Percentiles rank a stretch among this genome's conserved stretches.
phyloP scores from a whole-genome alignment of 2,113 vertebrate genomes.

The Xiphias gladius region DNA sequence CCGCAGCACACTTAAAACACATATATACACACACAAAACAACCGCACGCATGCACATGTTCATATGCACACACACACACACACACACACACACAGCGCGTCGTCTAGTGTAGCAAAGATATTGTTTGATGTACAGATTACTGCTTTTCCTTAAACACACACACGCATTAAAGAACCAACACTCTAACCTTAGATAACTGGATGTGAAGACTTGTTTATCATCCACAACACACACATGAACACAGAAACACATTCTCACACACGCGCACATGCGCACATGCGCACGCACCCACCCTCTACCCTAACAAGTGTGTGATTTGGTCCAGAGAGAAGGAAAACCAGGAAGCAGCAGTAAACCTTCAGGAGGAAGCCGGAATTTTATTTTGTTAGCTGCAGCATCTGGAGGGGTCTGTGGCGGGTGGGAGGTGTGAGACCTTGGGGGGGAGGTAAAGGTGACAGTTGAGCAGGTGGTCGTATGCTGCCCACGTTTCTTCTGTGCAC shows the following conservation, averaged over 20 bases:
- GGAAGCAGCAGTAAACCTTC: constrained; percentile 36
- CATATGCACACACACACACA: background rate
- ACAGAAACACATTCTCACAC: background rate
- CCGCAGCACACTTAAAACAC: too few relatives aligned
- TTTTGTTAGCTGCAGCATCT: constrained; percentile 33
- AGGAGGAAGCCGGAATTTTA: constrained; percentile 20
- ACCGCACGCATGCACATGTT: background rate
- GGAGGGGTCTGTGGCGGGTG: background rate
- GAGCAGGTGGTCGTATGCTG: constrained; percentile 16
- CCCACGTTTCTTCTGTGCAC: background rate
- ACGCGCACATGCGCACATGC: background rate
- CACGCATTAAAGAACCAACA: background rate
- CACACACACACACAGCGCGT: background rate
- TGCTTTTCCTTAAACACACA: background rate
- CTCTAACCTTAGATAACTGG: constrained; percentile 11
- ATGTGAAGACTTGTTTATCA: background rate
- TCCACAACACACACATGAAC: background rate
- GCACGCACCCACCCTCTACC: background rate
- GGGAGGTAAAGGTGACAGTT: constrained; percentile 5
- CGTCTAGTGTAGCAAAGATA: background rate
- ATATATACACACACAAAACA: background rate
- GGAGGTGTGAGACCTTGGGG: constrained; percentile 4
- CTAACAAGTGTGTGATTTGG: constrained; percentile 32
- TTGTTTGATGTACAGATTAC: too few relatives aligned
- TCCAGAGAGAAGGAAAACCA: constrained; percentile 28